Evolutionary conservation across 1,140 invertebrate species (phyloP), one percentile per base, ranked within the genome.

Genomic region (Rhyzopertha dominica): DNA sequence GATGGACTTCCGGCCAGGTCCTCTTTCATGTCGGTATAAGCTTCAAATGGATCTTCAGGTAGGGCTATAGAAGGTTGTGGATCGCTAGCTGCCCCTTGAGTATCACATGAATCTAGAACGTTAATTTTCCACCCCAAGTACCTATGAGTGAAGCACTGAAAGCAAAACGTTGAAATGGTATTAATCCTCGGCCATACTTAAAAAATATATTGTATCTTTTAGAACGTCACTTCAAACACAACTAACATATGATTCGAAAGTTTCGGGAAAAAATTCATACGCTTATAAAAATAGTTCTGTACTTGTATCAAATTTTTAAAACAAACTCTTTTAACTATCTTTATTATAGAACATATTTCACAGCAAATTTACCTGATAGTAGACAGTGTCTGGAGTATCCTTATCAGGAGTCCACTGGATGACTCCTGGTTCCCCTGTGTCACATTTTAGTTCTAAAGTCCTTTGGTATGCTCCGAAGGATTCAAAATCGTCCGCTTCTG

Each of bases 121-220:
- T 91, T 84, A 49, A 97, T 96, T 68, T 91, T 94, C 90, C 91
- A 95, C 23, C 94, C 94, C 40, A 96, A 76, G 60, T 93, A 84
- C 24, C 91, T 85, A 68, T 95, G 89, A 7, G 87, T 87, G 71
- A 85, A 95, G 64, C 91, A 95, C 85, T 94, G 69, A 18, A 54
- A 49, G 37, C 25, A 41, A 31, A n/a, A n/a, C n/a, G n/a, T n/a
- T n/a, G n/a, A n/a, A n/a, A n/a, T n/a, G n/a, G n/a, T n/a, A n/a
- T n/a, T n/a, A n/a, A n/a, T n/a, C n/a, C n/a, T n/a, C n/a, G n/a
- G n/a, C n/a, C n/a, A n/a, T n/a, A n/a, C n/a, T n/a, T n/a, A n/a
- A n/a, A n/a, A n/a, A n/a, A n/a, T n/a, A n/a, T n/a, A n/a, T n/a
- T n/a, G n/a, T n/a, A n/a, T n/a, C n/a, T n/a, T n/a, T n/a, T n/a